A percentile compares a stretch with the other conserved stretches of the same genome.
Evolutionary conservation across 30 jellyfish, hydroid and myxozoan species (phyloP).

Genomic region (Rhopilema esculentum): DNA sequence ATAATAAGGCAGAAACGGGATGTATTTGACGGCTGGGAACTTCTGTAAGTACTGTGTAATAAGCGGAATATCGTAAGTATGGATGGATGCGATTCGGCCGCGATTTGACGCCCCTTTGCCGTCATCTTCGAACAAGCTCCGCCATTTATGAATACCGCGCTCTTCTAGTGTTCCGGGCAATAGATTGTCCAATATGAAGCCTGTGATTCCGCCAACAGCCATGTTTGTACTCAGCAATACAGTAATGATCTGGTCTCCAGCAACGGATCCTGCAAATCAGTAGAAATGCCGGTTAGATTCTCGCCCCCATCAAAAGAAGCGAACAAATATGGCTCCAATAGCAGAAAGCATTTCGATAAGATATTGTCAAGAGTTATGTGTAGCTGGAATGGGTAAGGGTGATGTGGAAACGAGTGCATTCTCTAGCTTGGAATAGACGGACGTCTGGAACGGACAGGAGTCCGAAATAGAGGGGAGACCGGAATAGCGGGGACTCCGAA

Average conservation of each 20-base stretch:
- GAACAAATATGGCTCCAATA: background rate
- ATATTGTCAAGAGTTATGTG: too few relatives aligned
- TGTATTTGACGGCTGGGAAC: constrained; percentile 44
- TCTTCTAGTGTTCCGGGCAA: constrained; percentile 96
- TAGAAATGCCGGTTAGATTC: background rate
- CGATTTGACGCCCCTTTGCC: constrained; percentile 6
- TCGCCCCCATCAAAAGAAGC: background rate
- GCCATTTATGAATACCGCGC: constrained; percentile 91
- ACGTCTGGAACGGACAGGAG: too few relatives aligned
- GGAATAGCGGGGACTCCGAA: too few relatives aligned
- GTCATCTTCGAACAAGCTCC: constrained; percentile 34
- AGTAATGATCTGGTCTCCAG: constrained; percentile 74
- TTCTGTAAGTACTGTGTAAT: constrained; percentile 44
- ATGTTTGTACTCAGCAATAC: constrained; percentile 90
- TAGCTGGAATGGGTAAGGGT: too few relatives aligned
- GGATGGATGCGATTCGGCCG: constrained; percentile 78
- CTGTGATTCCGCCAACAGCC: constrained; percentile 98
- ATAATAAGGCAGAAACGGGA: constrained; percentile 96
- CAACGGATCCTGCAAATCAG: constrained; percentile 66
- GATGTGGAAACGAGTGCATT: too few relatives aligned
- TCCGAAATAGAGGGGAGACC: too few relatives aligned
- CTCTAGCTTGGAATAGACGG: too few relatives aligned
- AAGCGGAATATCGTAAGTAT: constrained; percentile 87
- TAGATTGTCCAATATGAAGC: constrained; percentile 82
- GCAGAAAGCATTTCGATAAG: background rate